A percentile compares a stretch with the other conserved stretches of the same genome.
These are phyloP conservation scores for Danaus plexippus DNA, from an alignment of 1,140 invertebrate genomes.

Conservation along the genomic window DNA sequence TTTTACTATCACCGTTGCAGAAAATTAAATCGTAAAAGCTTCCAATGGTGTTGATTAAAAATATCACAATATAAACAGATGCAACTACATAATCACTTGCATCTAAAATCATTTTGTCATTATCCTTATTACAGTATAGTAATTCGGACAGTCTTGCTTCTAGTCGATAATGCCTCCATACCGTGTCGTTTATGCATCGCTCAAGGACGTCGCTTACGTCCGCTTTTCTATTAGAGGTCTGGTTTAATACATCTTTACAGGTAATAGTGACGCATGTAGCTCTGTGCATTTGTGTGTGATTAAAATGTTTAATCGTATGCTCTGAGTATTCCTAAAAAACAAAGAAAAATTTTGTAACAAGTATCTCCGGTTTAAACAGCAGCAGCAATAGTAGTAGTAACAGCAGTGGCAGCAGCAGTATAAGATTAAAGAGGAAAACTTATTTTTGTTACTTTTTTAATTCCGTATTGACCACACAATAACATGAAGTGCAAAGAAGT, in stretches of 20 bases:
- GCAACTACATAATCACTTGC: constrained; percentile 22
- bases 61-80: constrained; percentile 24
- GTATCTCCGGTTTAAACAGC: no score
- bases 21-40: constrained; percentile 32
- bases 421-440: constrained; percentile 5
- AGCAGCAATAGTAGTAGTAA: no score
- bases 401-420: no score
- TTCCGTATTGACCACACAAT: no score
- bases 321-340: constrained; percentile 48
- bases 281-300: constrained; percentile 69
- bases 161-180: constrained; percentile 27
- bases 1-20: constrained; percentile 28
- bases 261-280: constrained; percentile 62
- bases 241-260: constrained; percentile 27
- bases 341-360: constrained; percentile 7
- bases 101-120: constrained; percentile 21
- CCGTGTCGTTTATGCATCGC: constrained; percentile 28
- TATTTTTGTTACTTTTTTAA: no score
- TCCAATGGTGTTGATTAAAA: constrained; percentile 27
- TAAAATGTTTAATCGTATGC: constrained; percentile 63
- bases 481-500: no score
- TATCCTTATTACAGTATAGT: constrained; percentile 26
- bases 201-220: constrained; percentile 21
- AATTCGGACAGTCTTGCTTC: constrained; percentile 25
- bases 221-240: constrained; percentile 23